These are phyloP conservation scores for Aldrovandia affinis DNA, from an alignment of 2,797 vertebrate genomes.

Conservation along the genomic window DNA sequence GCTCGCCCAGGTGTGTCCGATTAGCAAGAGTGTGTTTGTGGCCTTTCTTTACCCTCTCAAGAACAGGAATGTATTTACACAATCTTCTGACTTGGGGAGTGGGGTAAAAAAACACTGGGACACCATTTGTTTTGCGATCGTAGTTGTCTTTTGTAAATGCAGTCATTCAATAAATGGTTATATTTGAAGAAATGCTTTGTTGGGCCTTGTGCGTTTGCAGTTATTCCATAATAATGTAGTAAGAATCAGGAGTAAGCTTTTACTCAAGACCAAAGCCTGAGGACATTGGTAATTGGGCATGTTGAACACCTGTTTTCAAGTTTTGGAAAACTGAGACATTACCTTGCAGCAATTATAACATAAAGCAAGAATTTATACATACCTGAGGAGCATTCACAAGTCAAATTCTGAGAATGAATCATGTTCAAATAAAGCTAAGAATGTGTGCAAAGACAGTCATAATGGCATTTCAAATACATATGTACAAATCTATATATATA, in stretches of 20 bases:
- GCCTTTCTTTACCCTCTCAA: neutral
- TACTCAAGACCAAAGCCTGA: neutral
- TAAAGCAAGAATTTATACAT: too few species aligned
- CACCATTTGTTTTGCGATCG: neutral
- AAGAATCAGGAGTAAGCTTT: neutral
- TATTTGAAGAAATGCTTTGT: neutral
- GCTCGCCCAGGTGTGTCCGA: neutral
- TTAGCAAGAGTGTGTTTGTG: neutral
- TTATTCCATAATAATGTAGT: neutral
- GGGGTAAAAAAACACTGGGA: neutral
- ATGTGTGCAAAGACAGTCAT: too few species aligned
- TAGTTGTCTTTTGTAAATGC: conserved; percentile 15
- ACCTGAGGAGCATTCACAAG: too few species aligned
- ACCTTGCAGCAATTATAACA: too few species aligned
- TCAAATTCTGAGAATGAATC: too few species aligned
- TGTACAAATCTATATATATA: too few species aligned
- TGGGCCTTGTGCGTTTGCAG: neutral
- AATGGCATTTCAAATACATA: too few species aligned
- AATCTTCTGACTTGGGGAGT: neutral
- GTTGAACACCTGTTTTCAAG: neutral
- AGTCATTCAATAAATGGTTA: conserved; percentile 15
- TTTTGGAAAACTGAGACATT: neutral
- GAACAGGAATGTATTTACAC: neutral
- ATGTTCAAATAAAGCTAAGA: too few species aligned
- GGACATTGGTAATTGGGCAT: neutral